Conservation (phyloP, 2,888 invertebrate genomes). For the Muschampia plurimacula region DNA sequence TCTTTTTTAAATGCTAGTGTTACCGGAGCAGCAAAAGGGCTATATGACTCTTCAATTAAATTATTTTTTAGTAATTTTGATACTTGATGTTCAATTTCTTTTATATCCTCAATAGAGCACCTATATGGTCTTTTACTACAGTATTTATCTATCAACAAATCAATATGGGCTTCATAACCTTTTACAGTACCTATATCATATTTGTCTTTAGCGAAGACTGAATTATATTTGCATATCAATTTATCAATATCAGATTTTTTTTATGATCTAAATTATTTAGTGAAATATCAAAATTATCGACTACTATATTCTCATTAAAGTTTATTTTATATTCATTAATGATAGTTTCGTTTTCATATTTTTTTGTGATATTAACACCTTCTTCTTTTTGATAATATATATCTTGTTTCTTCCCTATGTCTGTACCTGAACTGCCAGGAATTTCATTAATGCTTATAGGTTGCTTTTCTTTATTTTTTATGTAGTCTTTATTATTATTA, state of each 20-base stretch:
- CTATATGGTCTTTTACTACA: constrained; percentile 45
- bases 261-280: constrained; percentile 1
- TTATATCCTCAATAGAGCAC: constrained; percentile 43
- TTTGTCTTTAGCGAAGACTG: constrained; percentile 45
- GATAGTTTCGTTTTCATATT: not conserved
- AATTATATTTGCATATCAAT: constrained; percentile 17
- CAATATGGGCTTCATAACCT: constrained; percentile 38
- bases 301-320: constrained; percentile 5
- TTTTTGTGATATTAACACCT: too few species aligned
- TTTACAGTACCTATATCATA: constrained; percentile 42
- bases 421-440: too few species aligned
- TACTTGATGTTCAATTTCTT: constrained; percentile 45
- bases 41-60: constrained; percentile 47
- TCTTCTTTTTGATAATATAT: too few species aligned
- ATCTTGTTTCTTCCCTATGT: too few species aligned
- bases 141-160: constrained; percentile 34
- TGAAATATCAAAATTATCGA: not conserved
- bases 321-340: not conserved
- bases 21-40: constrained; percentile 48
- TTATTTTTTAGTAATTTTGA: constrained; percentile 42
- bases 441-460: too few species aligned
- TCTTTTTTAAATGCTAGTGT: constrained; percentile 48
- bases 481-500: too few species aligned
- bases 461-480: too few species aligned
- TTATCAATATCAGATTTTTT: constrained; percentile 6